Evolutionary conservation across 2,797 vertebrate genomes (phyloP).

Genomic region (Synanceia verrucosa): DNA sequence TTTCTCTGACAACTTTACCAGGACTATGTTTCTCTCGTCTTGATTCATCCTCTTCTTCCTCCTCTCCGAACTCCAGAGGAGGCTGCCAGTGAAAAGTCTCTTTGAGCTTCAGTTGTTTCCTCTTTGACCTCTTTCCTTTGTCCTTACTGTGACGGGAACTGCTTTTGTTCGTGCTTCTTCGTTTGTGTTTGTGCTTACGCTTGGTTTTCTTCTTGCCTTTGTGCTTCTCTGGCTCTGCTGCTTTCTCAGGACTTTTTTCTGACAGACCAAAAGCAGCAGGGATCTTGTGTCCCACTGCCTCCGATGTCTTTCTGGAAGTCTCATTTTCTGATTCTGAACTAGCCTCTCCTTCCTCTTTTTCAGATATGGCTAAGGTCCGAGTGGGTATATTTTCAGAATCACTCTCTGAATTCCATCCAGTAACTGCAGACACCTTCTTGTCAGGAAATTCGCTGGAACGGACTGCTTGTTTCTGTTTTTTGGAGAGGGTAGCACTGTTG

Average conservation of each 20-base stretch:
- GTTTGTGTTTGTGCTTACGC: constrained; percentile 87
- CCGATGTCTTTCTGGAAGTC: constrained; percentile 60
- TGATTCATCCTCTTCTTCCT: constrained; percentile 88
- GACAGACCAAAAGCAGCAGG: constrained; percentile 43
- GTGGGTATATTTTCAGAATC: constrained; percentile 82
- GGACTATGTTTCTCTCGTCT: constrained; percentile 71
- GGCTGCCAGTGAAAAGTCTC: constrained; percentile 97
- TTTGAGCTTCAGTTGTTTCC: constrained; percentile 90
- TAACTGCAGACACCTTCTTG: constrained; percentile 64
- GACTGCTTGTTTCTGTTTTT: constrained; percentile 61
- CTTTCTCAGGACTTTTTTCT: constrained; percentile 67
- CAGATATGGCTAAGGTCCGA: constrained; percentile 75
- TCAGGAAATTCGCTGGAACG: constrained; percentile 56
- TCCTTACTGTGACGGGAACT: constrained; percentile 80
- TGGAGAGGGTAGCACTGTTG: constrained; percentile 14
- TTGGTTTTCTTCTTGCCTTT: constrained; percentile 85
- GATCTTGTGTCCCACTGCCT: constrained; percentile 8
- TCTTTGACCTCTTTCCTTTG: constrained; percentile 91
- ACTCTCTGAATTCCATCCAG: constrained; percentile 91
- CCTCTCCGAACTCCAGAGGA: constrained; percentile 94
- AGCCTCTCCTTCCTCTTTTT: constrained; percentile 97
- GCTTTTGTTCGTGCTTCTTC: constrained; percentile 77
- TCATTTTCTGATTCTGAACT: constrained; percentile 90
- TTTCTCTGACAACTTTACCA: constrained; percentile 46
- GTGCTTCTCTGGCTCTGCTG: constrained; percentile 56